Conservation (phyloP, 2,888 invertebrate genomes). For the Rhyacophila evoluta region DNA sequence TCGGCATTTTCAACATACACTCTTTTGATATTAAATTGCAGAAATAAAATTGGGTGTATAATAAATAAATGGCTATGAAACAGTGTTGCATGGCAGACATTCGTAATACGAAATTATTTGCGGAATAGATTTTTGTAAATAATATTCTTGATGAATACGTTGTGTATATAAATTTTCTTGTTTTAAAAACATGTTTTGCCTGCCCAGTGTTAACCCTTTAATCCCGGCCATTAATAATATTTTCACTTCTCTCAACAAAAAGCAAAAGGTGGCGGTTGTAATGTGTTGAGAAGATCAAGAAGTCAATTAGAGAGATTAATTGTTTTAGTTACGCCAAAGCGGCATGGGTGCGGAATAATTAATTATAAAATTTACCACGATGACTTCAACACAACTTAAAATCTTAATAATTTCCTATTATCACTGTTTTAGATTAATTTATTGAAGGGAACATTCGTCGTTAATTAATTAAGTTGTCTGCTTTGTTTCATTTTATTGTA, state of each 20-base stretch:
- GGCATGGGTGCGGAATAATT: constrained; percentile 4
- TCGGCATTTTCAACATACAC: too few species aligned
- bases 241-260: neutral
- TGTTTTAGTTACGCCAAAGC: neutral
- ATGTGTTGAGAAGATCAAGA: neutral
- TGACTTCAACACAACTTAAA: neutral
- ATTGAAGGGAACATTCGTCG: neutral
- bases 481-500: neutral
- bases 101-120: too few species aligned
- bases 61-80: too few species aligned
- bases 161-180: too few species aligned
- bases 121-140: too few species aligned
- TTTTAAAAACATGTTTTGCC: neutral
- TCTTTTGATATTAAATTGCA: too few species aligned
- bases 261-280: neutral
- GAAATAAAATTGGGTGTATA: too few species aligned
- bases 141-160: too few species aligned
- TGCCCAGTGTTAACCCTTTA: neutral
- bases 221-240: neutral
- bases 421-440: neutral
- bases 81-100: too few species aligned
- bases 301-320: constrained; percentile 8
- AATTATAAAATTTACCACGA: neutral
- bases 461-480: neutral
- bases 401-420: neutral